Percentiles rank a stretch among this genome's conserved stretches.
Conservation (phyloP, 2,888 invertebrate genomes). For the Dryococelus australis region DNA sequence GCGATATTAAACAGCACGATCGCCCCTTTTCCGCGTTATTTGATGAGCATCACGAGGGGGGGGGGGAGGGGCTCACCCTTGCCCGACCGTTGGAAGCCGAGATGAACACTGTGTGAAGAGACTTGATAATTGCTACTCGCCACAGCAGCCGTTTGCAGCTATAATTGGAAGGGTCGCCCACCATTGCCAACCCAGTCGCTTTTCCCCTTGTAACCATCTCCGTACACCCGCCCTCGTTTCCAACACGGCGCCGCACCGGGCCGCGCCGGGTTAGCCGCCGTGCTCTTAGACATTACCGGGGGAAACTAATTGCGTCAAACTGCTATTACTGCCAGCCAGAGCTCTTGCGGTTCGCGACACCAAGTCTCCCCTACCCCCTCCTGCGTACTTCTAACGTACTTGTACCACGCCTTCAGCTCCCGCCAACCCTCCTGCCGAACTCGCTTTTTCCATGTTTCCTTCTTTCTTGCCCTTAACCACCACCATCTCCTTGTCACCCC, state of each 20-base stretch:
- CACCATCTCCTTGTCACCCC: not conserved
- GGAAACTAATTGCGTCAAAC: not conserved
- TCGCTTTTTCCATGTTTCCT: too few species aligned
- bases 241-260: not conserved
- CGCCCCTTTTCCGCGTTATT: not conserved
- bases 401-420: too few species aligned
- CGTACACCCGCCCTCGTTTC: too few species aligned
- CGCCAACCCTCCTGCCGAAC: too few species aligned
- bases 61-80: not conserved
- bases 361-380: not conserved
- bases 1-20: not conserved
- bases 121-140: constrained; percentile 11
- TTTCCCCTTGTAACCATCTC: not conserved
- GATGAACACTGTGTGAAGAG: not conserved
- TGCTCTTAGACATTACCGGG: not conserved
- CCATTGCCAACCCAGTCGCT: not conserved
- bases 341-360: not conserved
- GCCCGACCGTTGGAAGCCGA: not conserved
- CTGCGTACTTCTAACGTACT: not conserved
- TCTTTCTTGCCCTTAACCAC: not conserved
- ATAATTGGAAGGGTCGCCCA: not conserved
- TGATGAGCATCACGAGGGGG: not conserved
- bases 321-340: not conserved
- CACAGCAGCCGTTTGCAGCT: not conserved
- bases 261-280: not conserved